Evolutionary conservation across 2,797 vertebrate species (phyloP), one percentile per base, ranked within the genome.

Genomic region (Sciurus carolinensis): DNA sequence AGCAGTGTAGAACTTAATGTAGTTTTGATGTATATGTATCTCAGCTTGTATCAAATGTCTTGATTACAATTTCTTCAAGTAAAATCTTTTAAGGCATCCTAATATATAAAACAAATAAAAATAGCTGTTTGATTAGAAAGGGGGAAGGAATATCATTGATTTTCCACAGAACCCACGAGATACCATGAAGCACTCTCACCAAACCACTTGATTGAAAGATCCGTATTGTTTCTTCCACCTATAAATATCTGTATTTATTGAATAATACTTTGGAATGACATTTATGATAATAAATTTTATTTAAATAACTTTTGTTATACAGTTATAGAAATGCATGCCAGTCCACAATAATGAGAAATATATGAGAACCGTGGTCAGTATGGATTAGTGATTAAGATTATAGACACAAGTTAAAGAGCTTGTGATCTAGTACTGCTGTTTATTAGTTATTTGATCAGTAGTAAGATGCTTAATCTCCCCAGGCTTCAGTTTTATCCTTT

Each of bases 321-420:
- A 54, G 1, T 64, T 89, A 72, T 39, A 39, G 44, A 89, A 84
- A 77, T 89, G 6, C 8, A 24, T 50, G 33, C 22, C 3, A 88
- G 50, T 95, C 26, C 30, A 72, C 3, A 83, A 52, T 83, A 79
- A 62, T 77, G 85, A 84, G 71, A 71, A 83, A 47, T 95, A 28
- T 2, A 8, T 64, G 33, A 94, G 76, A 91, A 77, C 18, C 36
- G 14, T 87, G 30, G 10, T 83, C 84, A 28, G 2, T 69, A 54
- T 87, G 33, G 5, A 15, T n/a, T n/a, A 80, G 54, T 91, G n/a
- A 26, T 76, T 91, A 52, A 87, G 42, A 64, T 42, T 54, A 2
- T 2, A 89, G 73, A 9, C n/a, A 36, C 36, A 7, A 88, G 13
- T 94, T 83, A 24, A 2, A 69, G 62, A 13, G 50, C 36, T n/a